Base-by-base conservation (phyloP, 2,888 invertebrate species). In the Sisyra nigra region DNA sequence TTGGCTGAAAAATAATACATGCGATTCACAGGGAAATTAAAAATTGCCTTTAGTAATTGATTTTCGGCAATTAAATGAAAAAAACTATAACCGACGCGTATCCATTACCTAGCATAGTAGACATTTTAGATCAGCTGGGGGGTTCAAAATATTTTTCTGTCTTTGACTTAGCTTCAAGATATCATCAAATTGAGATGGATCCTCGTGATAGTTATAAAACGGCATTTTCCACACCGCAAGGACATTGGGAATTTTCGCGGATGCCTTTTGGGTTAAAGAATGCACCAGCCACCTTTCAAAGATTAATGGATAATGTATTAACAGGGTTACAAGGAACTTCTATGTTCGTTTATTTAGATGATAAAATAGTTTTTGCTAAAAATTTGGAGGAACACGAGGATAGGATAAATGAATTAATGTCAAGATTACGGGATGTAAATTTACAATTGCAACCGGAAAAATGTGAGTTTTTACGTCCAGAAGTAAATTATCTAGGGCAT, bases 211-310 rank as follows among this genome's bases (percentile, higher is more conserved):
- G 48, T 9, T 42, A 46, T 17, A 61, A 60, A 54, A 60, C 59
- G 8, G 60, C 59, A 2, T 61, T 61, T 45, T 51, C 52, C 3
- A 52, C 53, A 8, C 52, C 51, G 24, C 40, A 46, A 7, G 60
- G 57, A 17, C 59, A 59, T 44, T 59, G 51, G 39, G 54, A 61
- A 46, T 62, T 52, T 41, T 48, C 45, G 6, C 42, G 57, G 14
- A 55, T 60, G 54, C 57, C 57, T 0, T 58, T 62, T 47, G 61
- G 57, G 2, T 52, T 65, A 7, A 57, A 56, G 51, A 61, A 60
- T 45, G 60, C 61, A 1, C 62, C 63, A 1, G 54, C 56, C 1
- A 59, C 60, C 0, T 61, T 63, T 41, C 60, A 61, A 49, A 40
- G 59, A 3, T 45, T 57, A 14, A 61, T 61, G 59, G 55, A 60